Percentiles rank a stretch among this genome's conserved stretches.
phyloP scores from a whole-genome alignment of 1,140 invertebrate genomes.

The Zaprionus nigranus region DNA sequence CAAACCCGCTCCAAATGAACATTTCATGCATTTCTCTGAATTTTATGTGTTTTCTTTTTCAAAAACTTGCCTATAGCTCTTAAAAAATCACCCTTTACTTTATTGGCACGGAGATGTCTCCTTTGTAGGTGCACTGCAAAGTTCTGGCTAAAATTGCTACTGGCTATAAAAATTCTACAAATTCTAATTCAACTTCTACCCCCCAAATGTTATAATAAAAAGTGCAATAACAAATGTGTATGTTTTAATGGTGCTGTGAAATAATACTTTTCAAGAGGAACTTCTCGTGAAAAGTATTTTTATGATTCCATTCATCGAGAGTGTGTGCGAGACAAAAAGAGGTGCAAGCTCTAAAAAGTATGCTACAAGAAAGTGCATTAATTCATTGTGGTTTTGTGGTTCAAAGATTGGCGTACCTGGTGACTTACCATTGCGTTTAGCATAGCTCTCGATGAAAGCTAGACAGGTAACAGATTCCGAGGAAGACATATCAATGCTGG shows the following conservation, averaged over 20 bases:
- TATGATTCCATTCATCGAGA: background rate
- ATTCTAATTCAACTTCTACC: too few relatives aligned
- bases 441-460: slow-evolving; percentile 97
- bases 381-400: background rate
- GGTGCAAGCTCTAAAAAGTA: background rate
- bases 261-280: background rate
- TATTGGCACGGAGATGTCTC: too few relatives aligned
- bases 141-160: too few relatives aligned
- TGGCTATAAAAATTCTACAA: too few relatives aligned
- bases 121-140: too few relatives aligned
- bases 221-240: background rate
- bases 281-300: background rate
- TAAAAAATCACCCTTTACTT: too few relatives aligned
- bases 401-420: background rate
- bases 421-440: slow-evolving; percentile 94
- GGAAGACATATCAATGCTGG: slow-evolving; percentile 97
- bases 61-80: too few relatives aligned
- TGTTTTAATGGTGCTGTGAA: background rate
- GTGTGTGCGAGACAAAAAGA: background rate
- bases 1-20: too few relatives aligned
- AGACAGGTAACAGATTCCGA: slow-evolving; percentile 98
- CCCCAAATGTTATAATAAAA: background rate
- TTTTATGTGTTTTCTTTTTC: too few relatives aligned
- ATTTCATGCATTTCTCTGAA: too few relatives aligned
- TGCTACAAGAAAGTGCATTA: slow-evolving; percentile 6